Evolutionary conservation across 2,888 invertebrate species (phyloP), one percentile per base, ranked within the genome.

Genomic region (Phlogophora meticulosa): DNA sequence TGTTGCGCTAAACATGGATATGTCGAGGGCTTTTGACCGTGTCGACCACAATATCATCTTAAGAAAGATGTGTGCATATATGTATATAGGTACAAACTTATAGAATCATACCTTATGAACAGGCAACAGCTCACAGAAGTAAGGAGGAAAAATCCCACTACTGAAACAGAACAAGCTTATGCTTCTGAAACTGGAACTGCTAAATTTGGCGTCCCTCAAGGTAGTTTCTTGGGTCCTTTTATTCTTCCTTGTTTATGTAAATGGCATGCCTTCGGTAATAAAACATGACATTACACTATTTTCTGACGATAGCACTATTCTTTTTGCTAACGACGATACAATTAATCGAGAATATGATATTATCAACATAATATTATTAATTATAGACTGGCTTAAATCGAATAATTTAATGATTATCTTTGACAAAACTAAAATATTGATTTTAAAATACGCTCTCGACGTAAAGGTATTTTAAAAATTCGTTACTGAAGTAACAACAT

Each of bases 161-260:
- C n/a, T n/a, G n/a, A n/a, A n/a, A n/a, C n/a, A n/a, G n/a, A n/a
- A n/a, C n/a, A n/a, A n/a, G n/a, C n/a, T n/a, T n/a, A n/a, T n/a
- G n/a, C n/a, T n/a, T n/a, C n/a, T n/a, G n/a, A n/a, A n/a, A n/a
- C n/a, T n/a, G n/a, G n/a, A n/a, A n/a, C n/a, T n/a, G n/a, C n/a
- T n/a, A n/a, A n/a, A n/a, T n/a, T n/a, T n/a, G n/a, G n/a, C n/a
- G n/a, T n/a, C n/a, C n/a, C n/a, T n/a, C n/a, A n/a, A n/a, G 74
- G 71, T 4, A 75, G 42, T 58, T 51, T 74, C 4, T 13, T 71
- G 15, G 67, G 67, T 11, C 67, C 67, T n/a, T 9, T 38, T 64
- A 17, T 20, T 74, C 1, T 74, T 70, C 15, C 24, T 64, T 9
- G 7, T 64, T 0, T 70, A 57, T 46, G 61, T 67, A 32, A 69